These are phyloP conservation scores for Clistopyga incitator DNA, from an alignment of 2,888 invertebrate genomes.

Conservation along the genomic window DNA sequence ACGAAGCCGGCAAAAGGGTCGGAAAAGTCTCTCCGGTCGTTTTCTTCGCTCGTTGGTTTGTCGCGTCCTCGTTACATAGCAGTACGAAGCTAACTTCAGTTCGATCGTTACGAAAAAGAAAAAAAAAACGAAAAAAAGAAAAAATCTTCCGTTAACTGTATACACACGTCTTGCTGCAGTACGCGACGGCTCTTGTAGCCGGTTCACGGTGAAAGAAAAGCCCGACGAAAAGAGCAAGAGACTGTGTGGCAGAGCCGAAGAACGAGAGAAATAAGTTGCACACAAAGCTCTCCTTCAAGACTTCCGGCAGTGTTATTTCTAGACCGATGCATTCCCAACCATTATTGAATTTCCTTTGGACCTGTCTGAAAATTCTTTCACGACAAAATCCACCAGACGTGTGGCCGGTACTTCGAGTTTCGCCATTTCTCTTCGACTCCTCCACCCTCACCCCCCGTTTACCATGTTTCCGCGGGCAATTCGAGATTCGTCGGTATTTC, in stretches of 20 bases:
- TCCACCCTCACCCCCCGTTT: slow-evolving; percentile 40
- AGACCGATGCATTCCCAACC: slow-evolving; percentile 50
- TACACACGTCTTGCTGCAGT: slow-evolving; percentile 34
- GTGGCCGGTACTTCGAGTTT: neutral
- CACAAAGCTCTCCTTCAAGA: slow-evolving; percentile 9
- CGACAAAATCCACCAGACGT: slow-evolving; percentile 41
- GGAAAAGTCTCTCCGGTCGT: slow-evolving; percentile 33
- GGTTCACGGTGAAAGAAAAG: slow-evolving; percentile 49
- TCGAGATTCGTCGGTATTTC: slow-evolving; percentile 10
- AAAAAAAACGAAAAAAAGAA: too few relatives aligned
- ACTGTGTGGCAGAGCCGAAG: slow-evolving; percentile 12
- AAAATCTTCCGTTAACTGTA: slow-evolving; percentile 50
- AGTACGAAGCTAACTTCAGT: slow-evolving; percentile 45
- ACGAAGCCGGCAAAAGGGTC: slow-evolving; percentile 47
- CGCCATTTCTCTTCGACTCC: neutral
- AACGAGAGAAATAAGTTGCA: slow-evolving; percentile 19
- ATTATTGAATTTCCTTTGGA: slow-evolving; percentile 56
- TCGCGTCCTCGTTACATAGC: slow-evolving; percentile 57
- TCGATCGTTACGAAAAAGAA: slow-evolving; percentile 46
- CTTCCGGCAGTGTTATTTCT: slow-evolving; percentile 49
- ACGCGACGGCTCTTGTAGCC: slow-evolving; percentile 14
- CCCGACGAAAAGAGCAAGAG: slow-evolving; percentile 39
- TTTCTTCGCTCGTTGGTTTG: slow-evolving; percentile 19
- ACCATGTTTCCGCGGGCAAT: slow-evolving; percentile 20
- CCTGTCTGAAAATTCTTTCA: slow-evolving; percentile 39